Percentiles rank a stretch among this genome's conserved stretches.
Conservation (phyloP, 2,113 vertebrate species). For the Dasyornis broadbenti region DNA sequence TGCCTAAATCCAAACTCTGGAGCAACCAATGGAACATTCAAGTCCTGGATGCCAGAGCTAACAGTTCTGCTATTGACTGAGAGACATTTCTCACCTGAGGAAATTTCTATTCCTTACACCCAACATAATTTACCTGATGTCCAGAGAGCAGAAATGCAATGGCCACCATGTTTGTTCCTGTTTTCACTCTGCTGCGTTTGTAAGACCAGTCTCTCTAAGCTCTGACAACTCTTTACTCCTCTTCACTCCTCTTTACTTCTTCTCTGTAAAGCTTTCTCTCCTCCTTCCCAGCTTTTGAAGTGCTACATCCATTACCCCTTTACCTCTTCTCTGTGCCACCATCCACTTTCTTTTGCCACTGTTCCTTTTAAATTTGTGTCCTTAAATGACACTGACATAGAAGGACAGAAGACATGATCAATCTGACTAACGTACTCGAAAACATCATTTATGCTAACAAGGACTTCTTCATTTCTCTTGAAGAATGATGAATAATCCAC, state of each 20-base stretch:
- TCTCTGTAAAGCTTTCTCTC: neutral
- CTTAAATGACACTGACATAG: neutral
- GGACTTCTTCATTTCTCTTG: neutral
- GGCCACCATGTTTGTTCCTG: rapidly evolving
- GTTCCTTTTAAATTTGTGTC: neutral
- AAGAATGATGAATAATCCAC: neutral
- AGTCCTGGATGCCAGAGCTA: neutral
- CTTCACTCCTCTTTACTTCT: too few species aligned
- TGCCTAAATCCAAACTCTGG: neutral
- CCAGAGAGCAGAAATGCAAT: neutral
- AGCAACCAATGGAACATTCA: neutral
- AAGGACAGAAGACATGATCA: neutral
- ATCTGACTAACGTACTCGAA: rapidly evolving
- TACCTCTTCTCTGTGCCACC: neutral
- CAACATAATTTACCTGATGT: neutral
- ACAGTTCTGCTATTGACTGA: neutral
- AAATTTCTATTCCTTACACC: neutral
- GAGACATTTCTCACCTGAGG: neutral
- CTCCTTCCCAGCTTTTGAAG: neutral
- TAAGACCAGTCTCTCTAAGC: neutral
- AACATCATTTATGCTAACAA: neutral
- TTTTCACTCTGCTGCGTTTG: neutral
- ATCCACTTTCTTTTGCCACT: neutral
- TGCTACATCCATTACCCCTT: neutral
- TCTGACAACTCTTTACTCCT: neutral